Base-by-base conservation (phyloP, 2,888 invertebrate species). In the Cabera pusaria region DNA sequence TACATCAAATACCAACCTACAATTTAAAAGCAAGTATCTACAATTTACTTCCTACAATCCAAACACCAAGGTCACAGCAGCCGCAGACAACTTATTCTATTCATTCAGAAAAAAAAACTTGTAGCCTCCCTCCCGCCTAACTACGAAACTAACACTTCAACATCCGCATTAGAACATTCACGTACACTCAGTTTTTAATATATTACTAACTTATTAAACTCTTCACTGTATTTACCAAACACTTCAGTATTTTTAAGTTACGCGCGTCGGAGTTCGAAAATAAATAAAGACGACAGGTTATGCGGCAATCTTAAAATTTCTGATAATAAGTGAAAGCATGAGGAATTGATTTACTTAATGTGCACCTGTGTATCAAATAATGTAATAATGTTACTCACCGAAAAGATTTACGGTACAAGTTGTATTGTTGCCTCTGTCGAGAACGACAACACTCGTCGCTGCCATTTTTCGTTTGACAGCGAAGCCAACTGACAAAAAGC, bases 401-500 rank as follows among this genome's bases (percentile, higher is more conserved):
- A 97, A 97, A 88, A 97, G 93, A 92, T 98, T 97, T 85, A 98
- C 96, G 75, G 97, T 97, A 90, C 97, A 97, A 82, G 97, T 97
- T 84, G 97, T 97, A 91, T 97, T 97, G 91, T 97, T 97, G 87
- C 97, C 97, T 86, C 97, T 93, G 90, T 97, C 97, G 77, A 96
- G 92, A 76, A 97, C 96, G 88, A 97, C 97, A 90, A 97, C 97
- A 93, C 96, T 96, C 80, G 97, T 96, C 91, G 96, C 96, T 93
- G 92, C 92, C 92, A 91, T 92, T 91, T 91, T 91, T 77, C 78
- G 77, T 84, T 89, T 89, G 88, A 88, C 88, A 86, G 83, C 76
- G 56, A 82, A 79, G 72, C 77, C 52, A 78, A 80, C 81, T 78
- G 80, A 81, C 82, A 81, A 77, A 71, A 63, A 54, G 52, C 52